phyloP scores from a whole-genome alignment of 1,140 invertebrate genomes.

The Hyphantria cunea region DNA sequence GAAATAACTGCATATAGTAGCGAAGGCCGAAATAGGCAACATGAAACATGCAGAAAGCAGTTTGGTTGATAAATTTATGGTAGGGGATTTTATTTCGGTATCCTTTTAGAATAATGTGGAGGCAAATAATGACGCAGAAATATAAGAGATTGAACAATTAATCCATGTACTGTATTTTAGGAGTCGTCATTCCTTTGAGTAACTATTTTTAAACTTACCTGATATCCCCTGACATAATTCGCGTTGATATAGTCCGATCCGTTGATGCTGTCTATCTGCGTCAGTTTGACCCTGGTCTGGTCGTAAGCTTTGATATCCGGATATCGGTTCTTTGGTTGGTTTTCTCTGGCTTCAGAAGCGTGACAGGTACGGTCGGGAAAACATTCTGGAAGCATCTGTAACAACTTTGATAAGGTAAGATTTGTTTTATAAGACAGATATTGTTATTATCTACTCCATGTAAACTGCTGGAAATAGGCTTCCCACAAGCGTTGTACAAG shows the following conservation, averaged over 20 bases:
- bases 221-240: conserved; percentile 95
- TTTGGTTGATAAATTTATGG: too few relatives aligned
- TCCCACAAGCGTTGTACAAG: too few relatives aligned
- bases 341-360: conserved; percentile 93
- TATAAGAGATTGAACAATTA: too few relatives aligned
- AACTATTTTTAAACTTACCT: conserved; percentile 74
- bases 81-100: too few relatives aligned
- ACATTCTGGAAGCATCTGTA: conserved; percentile 89
- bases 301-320: conserved; percentile 96
- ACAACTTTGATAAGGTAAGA: conserved; percentile 48
- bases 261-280: conserved; percentile 87
- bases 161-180: too few relatives aligned
- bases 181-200: too few relatives aligned
- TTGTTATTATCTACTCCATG: not conserved
- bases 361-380: conserved; percentile 93
- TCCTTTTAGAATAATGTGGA: too few relatives aligned
- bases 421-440: not conserved
- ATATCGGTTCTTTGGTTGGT: conserved; percentile 93
- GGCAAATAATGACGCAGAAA: too few relatives aligned
- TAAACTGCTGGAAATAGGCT: too few relatives aligned
- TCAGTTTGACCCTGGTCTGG: conserved; percentile 93
- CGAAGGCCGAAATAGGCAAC: too few relatives aligned
- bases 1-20: too few relatives aligned
- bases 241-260: conserved; percentile 97
- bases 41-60: too few relatives aligned